Base-by-base conservation (phyloP, 2,113 vertebrate species). In the Morone chrysops region DNA sequence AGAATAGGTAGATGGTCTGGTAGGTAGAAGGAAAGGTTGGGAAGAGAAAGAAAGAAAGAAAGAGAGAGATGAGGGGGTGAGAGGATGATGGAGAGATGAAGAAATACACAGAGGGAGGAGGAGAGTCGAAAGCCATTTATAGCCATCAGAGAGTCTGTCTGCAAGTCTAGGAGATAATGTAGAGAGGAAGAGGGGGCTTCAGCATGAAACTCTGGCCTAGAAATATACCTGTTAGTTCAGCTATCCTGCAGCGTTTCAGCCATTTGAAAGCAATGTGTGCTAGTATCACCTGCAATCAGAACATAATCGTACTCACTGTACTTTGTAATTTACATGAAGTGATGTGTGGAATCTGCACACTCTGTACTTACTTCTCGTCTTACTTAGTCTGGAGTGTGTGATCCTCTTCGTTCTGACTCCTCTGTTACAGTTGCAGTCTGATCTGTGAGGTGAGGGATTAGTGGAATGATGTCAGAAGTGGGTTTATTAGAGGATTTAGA, bases 401-500 rank as follows among this genome's bases (percentile, higher is more conserved):
- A 84, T 83, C 47, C 47, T 75, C 83, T 72, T 68, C 17, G 13
- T 81, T 85, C 61, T 81, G 53, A 50, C 74, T 80, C 63, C 66
- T 74, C 74, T 57, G 86, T 82, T 82, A 63, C 77, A 67, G 79
- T 85, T 84, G 5, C 60, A 85, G 83, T 81, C 76, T 18, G 41
- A 80, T 66, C 81, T 81, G 71, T 78, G 85, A 90, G 89, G 81
- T 90, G 89, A 81, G 53, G 82, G 90, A 93, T 92, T 91, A 90
- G 90, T 59, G 75, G 71, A 89, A 72, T 75, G 88, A 87, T 90
- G 86, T 89, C 89, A 90, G 70, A 73, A 84, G 74, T 86, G 75
- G 85, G 80, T 92, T 90, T 90, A 90, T 92, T 92, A 81, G 60
- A 83, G 87, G 90, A 90, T 93, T 92, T 92, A 81, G 54, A 88